These are phyloP conservation scores for Apodemus agrarius DNA, from an alignment of 2,797 vertebrate genomes.

Conservation along the genomic window DNA sequence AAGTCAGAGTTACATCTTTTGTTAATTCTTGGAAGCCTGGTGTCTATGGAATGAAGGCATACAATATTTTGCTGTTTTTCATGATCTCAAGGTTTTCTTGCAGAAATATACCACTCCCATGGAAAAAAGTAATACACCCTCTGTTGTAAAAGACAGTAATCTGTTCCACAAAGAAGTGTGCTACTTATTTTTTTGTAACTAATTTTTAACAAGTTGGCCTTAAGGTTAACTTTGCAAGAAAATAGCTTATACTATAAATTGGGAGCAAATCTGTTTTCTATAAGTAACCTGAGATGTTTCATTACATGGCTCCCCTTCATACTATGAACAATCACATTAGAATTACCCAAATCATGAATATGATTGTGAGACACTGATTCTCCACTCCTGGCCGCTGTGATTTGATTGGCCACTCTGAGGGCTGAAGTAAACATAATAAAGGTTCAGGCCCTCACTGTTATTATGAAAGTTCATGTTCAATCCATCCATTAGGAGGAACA, in stretches of 20 bases:
- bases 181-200: background rate
- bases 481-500: background rate
- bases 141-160: background rate
- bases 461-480: background rate
- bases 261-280: background rate
- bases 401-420: background rate
- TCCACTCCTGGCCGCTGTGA: background rate
- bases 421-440: slow-evolving; percentile 12
- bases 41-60: background rate
- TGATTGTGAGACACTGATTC: background rate
- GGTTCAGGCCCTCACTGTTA: background rate
- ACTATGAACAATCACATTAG: background rate
- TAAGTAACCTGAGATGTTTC: background rate
- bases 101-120: background rate
- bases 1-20: background rate
- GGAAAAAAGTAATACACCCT: background rate
- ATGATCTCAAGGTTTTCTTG: background rate
- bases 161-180: slow-evolving; percentile 3
- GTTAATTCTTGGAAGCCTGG: background rate
- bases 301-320: background rate
- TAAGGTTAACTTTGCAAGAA: background rate
- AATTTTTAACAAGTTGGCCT: background rate
- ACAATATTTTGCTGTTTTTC: background rate
- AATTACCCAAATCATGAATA: background rate
- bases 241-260: background rate